Conservation (phyloP, 2,888 invertebrate species). For the Linnaemya tessellans region DNA sequence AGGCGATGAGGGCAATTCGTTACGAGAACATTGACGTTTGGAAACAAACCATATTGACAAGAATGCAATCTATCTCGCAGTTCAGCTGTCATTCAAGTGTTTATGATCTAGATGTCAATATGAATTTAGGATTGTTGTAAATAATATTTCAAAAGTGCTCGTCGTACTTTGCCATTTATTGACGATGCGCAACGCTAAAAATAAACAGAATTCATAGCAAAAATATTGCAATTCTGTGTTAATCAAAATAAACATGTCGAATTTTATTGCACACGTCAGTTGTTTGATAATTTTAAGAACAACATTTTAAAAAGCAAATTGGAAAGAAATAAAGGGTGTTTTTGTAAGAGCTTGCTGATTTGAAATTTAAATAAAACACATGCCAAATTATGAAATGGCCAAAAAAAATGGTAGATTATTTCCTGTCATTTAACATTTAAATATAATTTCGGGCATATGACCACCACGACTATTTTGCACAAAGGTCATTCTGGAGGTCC, state of each 20-base stretch:
- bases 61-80: slow-evolving; percentile 50
- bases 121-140: slow-evolving; percentile 35
- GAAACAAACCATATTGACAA: slow-evolving; percentile 43
- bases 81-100: slow-evolving; percentile 32
- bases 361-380: no score
- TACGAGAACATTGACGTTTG: slow-evolving; percentile 31
- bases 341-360: no score
- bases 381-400: no score
- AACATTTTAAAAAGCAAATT: not conserved
- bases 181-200: no score
- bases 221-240: not conserved
- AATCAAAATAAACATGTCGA: slow-evolving; percentile 13
- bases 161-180: not conserved
- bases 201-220: no score
- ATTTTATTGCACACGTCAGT: not conserved
- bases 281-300: not conserved
- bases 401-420: no score
- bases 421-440: no score
- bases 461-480: no score
- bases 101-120: slow-evolving; percentile 51
- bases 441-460: no score
- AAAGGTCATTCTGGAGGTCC: no score
- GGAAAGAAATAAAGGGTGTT: no score
- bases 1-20: slow-evolving; percentile 17
- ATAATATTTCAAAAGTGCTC: slow-evolving; percentile 10